Evolutionary conservation across 2,888 invertebrate species (phyloP).

Genomic region (Orthosia incerta): DNA sequence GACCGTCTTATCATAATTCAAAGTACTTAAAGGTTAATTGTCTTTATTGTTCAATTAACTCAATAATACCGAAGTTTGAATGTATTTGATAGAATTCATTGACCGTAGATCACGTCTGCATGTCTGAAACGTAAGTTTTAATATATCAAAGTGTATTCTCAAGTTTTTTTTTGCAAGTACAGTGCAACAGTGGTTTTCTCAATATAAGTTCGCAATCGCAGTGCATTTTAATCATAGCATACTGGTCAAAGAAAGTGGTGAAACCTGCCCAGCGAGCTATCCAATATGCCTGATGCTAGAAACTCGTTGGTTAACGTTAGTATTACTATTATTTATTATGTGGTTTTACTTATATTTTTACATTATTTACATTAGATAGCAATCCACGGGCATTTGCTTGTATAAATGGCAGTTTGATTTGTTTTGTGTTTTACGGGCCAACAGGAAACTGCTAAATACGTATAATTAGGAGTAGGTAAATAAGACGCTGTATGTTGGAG

Average conservation of each 20-base stretch:
- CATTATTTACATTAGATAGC: conserved; percentile 7
- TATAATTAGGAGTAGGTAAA: conserved; percentile 15
- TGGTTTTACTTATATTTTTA: conserved; percentile 31
- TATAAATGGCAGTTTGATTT: not conserved
- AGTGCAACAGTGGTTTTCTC: conserved; percentile 18
- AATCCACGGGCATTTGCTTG: not conserved
- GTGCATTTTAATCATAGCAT: conserved; percentile 50
- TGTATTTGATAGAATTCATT: conserved; percentile 28
- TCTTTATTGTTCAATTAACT: conserved; percentile 35
- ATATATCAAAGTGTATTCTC: conserved; percentile 13
- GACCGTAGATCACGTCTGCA: conserved; percentile 4
- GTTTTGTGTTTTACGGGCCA: not conserved
- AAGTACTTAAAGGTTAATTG: conserved; percentile 31
- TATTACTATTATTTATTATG: conserved; percentile 30
- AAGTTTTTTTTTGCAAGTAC: conserved; percentile 14
- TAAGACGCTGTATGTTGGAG: not conserved
- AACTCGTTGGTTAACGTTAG: conserved; percentile 48
- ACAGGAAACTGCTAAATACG: not conserved
- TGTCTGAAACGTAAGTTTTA: conserved; percentile 9
- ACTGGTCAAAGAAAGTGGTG: conserved; percentile 54
- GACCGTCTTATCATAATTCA: conserved; percentile 4
- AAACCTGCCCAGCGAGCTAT: conserved; percentile 53
- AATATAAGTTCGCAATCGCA: conserved; percentile 35
- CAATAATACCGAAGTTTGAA: conserved; percentile 16
- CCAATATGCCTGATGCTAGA: conserved; percentile 48